Evolutionary conservation across 2,888 invertebrate species (phyloP).

Genomic region (Nymphalis polychloros): DNA sequence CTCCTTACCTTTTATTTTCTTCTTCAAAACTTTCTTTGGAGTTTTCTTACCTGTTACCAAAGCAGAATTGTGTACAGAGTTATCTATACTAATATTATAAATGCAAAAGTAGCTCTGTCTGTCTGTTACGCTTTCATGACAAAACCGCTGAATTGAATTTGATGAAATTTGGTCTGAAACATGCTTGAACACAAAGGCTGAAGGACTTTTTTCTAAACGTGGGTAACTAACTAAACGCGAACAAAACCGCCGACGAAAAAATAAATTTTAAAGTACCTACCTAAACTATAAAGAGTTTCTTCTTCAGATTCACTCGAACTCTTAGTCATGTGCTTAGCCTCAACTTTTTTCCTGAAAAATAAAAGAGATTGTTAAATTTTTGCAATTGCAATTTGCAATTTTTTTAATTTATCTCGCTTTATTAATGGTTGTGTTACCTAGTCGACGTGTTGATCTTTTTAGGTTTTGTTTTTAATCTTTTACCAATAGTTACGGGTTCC

Average conservation of each 20-base stretch:
- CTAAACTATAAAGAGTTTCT: conserved; percentile 73
- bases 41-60: conserved; percentile 61
- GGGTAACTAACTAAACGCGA: background rate
- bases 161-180: too few relatives aligned
- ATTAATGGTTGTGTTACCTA: conserved; percentile 51
- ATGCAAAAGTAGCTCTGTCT: background rate
- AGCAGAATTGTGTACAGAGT: too few relatives aligned
- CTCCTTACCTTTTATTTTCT: conserved; percentile 49
- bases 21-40: conserved; percentile 62
- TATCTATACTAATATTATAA: background rate
- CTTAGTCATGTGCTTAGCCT: conserved; percentile 78
- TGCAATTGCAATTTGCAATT: too few relatives aligned
- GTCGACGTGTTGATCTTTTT: conserved; percentile 71
- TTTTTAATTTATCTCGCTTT: background rate
- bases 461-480: conserved; percentile 75
- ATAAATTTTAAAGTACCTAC: conserved; percentile 46
- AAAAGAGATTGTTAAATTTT: conserved; percentile 24
- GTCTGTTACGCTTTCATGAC: too few relatives aligned
- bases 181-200: too few relatives aligned
- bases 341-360: conserved; percentile 77
- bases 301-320: conserved; percentile 80
- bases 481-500: conserved; percentile 67
- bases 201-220: background rate
- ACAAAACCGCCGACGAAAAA: background rate
- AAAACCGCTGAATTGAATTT: too few relatives aligned